Conservation (phyloP, 2,113 vertebrate genomes). For the Tragelaphus buxtoni region DNA sequence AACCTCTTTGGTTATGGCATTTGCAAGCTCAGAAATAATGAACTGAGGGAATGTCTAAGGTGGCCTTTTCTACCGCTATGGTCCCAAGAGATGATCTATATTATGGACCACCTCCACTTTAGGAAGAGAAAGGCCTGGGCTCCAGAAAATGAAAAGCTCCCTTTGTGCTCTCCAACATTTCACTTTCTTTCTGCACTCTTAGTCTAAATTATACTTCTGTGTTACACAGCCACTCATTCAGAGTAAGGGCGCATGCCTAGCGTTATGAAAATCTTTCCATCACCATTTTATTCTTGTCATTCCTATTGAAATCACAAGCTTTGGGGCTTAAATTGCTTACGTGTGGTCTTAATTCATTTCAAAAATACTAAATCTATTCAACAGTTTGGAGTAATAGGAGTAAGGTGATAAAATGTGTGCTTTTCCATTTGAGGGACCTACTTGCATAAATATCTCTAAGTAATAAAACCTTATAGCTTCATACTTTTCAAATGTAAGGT, state of each 20-base stretch:
- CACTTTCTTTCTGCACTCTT: neutral
- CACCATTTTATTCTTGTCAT: neutral
- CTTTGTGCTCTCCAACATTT: neutral
- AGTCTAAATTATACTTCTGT: neutral
- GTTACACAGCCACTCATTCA: neutral
- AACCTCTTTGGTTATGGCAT: neutral
- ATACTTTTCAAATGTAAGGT: conserved; percentile 16
- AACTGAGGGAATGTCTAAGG: neutral
- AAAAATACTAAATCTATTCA: conserved; percentile 63
- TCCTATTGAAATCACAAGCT: conserved; percentile 19
- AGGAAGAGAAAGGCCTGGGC: neutral
- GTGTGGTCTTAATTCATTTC: conserved; percentile 60
- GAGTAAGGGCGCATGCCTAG: neutral
- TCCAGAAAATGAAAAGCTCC: neutral
- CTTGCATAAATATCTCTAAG: conserved; percentile 49
- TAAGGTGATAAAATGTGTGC: conserved; percentile 35
- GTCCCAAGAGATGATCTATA: neutral
- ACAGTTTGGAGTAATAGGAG: conserved; percentile 50
- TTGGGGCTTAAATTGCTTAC: neutral
- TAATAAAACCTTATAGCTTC: conserved; percentile 45
- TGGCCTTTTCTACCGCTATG: neutral
- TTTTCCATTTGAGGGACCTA: conserved; percentile 52
- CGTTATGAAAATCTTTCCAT: neutral
- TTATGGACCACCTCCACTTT: neutral
- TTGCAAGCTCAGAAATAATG: neutral